Percentiles rank a stretch among this genome's conserved stretches.
Conservation (phyloP, 2,113 vertebrate species). For the Cebidichthys violaceus region DNA sequence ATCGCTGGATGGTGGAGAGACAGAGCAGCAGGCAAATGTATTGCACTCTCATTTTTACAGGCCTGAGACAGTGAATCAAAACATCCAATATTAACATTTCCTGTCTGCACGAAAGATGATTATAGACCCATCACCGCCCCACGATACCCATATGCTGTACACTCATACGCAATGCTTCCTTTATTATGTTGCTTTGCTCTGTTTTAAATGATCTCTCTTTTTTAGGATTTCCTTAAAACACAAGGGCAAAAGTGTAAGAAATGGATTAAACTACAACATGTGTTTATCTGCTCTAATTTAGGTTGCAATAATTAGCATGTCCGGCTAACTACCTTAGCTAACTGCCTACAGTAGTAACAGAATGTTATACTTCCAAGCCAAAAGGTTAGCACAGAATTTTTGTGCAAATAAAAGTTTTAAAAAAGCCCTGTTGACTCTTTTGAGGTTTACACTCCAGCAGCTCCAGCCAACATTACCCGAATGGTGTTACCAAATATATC, state of each 20-base stretch:
- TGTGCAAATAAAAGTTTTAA: too few relatives aligned
- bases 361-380: background rate
- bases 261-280: background rate
- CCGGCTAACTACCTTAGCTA: background rate
- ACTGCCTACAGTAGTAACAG: background rate
- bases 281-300: background rate
- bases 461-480: too few relatives aligned
- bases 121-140: constrained; percentile 27
- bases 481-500: too few relatives aligned
- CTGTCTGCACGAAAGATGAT: constrained; percentile 52
- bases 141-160: constrained; percentile 5
- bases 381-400: too few relatives aligned
- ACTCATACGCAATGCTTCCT: constrained; percentile 1
- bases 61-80: constrained; percentile 57
- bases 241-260: background rate
- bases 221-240: too few relatives aligned
- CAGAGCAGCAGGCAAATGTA: constrained; percentile 59
- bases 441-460: too few relatives aligned
- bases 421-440: too few relatives aligned
- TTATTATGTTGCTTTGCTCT: constrained; percentile 15
- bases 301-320: background rate
- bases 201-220: background rate
- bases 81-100: constrained; percentile 61
- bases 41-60: constrained; percentile 50
- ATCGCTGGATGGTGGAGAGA: constrained; percentile 51